Percentiles rank a stretch among this genome's conserved stretches.
Conservation (phyloP, 2,888 invertebrate genomes). For the Xestia c-nigrum region DNA sequence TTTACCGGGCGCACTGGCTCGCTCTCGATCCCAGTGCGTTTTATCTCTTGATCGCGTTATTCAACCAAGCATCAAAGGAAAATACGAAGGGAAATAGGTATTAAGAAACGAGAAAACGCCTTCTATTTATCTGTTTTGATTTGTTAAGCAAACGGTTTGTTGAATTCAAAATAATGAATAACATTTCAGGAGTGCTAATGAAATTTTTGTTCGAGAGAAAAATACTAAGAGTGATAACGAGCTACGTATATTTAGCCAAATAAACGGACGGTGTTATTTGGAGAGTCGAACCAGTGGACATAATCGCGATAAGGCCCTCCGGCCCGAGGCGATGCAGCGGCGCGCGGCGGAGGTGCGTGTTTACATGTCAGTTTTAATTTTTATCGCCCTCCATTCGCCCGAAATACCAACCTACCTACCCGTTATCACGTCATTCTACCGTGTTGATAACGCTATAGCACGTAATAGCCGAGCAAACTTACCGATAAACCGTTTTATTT, state of each 20-base stretch:
- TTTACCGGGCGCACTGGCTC: constrained; percentile 78
- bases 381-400: constrained; percentile 82
- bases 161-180: constrained; percentile 60
- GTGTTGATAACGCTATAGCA: constrained; percentile 82
- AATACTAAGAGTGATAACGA: constrained; percentile 35
- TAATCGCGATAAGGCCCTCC: constrained; percentile 73
- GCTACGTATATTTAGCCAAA: constrained; percentile 45
- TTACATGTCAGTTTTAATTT: constrained; percentile 83
- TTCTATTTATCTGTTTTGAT: constrained; percentile 80
- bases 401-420: constrained; percentile 80
- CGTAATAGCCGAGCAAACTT: constrained; percentile 78
- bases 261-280: constrained; percentile 59
- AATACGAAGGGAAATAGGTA: constrained; percentile 81
- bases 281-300: constrained; percentile 68
- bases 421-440: constrained; percentile 83
- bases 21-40: constrained; percentile 81
- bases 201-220: constrained; percentile 19
- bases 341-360: constrained; percentile 75
- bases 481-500: constrained; percentile 74
- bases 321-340: constrained; percentile 76
- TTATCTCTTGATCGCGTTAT: constrained; percentile 89
- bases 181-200: constrained; percentile 27
- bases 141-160: constrained; percentile 78
- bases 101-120: constrained; percentile 82
- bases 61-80: constrained; percentile 88